Evolutionary conservation across 2,797 vertebrate genomes (phyloP), one percentile per base, ranked within the genome.

Genomic region (Ceryle rudis): DNA sequence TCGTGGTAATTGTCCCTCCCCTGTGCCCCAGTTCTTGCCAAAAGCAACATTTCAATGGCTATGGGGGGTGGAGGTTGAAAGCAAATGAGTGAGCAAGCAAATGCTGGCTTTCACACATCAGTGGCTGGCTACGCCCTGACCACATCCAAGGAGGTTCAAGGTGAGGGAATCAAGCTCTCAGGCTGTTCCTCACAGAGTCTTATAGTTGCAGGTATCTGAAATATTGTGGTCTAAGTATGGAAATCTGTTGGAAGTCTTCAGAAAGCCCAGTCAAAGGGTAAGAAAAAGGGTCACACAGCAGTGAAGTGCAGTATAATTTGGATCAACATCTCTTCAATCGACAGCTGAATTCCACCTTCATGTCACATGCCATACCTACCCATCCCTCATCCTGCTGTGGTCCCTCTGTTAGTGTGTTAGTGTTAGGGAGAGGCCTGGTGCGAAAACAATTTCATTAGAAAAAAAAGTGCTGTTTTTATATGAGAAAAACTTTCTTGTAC

Each of bases 1-100:
- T 97, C 73, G 91, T 97, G 93, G 96, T 97, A 97, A 97, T 97
- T 94, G 96, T 97, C 97, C 95, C 96, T 97, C 97, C 94, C 93
- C 94, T 87, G 90, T 94, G 95, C 95, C 92, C 91, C 86, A 90
- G 69, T 93, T 96, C 90, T 95, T 97, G 96, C 97, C 96, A 97
- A 97, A 93, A 97, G 96, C 96, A 97, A 97, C 95, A 97, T 97
- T 97, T 97, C 96, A 96, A 95, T 96, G 96, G 92, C 93, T 96
- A 93, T 95, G 93, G 95, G 94, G 96, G 96, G 95, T 85, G 96
- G 95, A 93, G 94, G 93, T 95, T 97, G 93, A 97, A 96, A 97
- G 96, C 86, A 96, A 97, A 95, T 87, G 94, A 94, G 94, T 73
- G 90, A 97, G 91, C 95, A 93, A 96, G 91, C 93, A 93, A 96